A percentile compares a stretch with the other conserved stretches of the same genome.
These are phyloP conservation scores for Nebria ingens DNA, from an alignment of 1,140 invertebrate species.

Conservation along the genomic window DNA sequence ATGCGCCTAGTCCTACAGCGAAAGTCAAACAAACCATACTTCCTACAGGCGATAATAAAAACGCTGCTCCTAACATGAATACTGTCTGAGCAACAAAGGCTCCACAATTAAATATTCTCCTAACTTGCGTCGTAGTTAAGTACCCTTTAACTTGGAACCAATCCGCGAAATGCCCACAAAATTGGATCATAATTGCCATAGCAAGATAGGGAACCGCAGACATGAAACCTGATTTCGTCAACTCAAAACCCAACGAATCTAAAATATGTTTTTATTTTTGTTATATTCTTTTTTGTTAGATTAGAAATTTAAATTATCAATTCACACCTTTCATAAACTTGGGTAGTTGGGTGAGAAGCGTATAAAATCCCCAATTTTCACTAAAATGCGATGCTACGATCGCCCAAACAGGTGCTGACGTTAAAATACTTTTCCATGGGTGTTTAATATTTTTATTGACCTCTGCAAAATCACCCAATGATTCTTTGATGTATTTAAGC, in stretches of 20 bases:
- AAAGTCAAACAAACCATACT: slow-evolving; percentile 69
- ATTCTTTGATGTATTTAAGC: slow-evolving; percentile 60
- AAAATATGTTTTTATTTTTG: slow-evolving; percentile 22
- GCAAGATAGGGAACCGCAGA: slow-evolving; percentile 77
- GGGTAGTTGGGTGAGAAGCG: slow-evolving; percentile 78
- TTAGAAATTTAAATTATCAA: not conserved
- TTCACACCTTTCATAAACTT: slow-evolving; percentile 74
- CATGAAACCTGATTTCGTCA: slow-evolving; percentile 66
- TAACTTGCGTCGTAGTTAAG: slow-evolving; percentile 60
- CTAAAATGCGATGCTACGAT: slow-evolving; percentile 84
- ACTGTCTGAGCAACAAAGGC: slow-evolving; percentile 73
- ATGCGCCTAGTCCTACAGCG: slow-evolving; percentile 78
- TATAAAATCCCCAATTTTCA: slow-evolving; percentile 95
- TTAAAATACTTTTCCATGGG: slow-evolving; percentile 74
- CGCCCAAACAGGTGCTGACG: slow-evolving; percentile 79
- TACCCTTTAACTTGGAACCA: slow-evolving; percentile 50
- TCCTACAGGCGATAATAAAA: slow-evolving; percentile 47
- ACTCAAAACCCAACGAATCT: slow-evolving; percentile 62
- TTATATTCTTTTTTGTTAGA: too few species aligned
- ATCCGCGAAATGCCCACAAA: slow-evolving; percentile 73
- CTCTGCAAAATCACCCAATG: slow-evolving; percentile 26
- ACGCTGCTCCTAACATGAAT: slow-evolving; percentile 73
- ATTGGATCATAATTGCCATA: slow-evolving; percentile 69
- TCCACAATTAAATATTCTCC: slow-evolving; percentile 63
- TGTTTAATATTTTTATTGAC: slow-evolving; percentile 41